phyloP scores from a whole-genome alignment of 2,888 invertebrate genomes.

The Crioceris asparagi region DNA sequence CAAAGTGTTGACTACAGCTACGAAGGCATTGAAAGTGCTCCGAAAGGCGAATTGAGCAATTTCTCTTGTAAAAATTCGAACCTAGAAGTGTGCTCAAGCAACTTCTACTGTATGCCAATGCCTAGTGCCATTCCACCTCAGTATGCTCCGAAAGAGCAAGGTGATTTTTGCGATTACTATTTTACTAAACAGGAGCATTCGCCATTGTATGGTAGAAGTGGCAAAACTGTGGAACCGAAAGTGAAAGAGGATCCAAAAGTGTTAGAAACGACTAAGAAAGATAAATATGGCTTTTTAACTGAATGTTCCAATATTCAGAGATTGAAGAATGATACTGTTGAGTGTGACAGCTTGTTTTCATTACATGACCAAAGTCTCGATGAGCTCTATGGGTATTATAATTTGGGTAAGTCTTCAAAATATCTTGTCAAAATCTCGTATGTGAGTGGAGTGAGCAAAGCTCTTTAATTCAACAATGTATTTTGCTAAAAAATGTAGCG shows the following conservation, averaged over 20 bases:
- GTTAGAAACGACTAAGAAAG: not conserved
- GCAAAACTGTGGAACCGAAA: slow-evolving; percentile 13
- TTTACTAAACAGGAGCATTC: slow-evolving; percentile 25
- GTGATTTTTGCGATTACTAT: slow-evolving; percentile 29
- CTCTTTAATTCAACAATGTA: no score
- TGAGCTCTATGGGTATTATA: slow-evolving; percentile 29
- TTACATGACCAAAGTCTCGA: slow-evolving; percentile 23
- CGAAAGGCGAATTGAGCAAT: slow-evolving; percentile 17
- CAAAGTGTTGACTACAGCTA: slow-evolving; percentile 26
- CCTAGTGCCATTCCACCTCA: slow-evolving; percentile 26
- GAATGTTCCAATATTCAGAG: slow-evolving; percentile 25
- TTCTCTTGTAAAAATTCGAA: slow-evolving; percentile 15
- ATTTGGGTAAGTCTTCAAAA: slow-evolving; percentile 20
- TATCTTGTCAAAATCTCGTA: no score
- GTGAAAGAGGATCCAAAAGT: slow-evolving; percentile 1
- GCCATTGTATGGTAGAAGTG: slow-evolving; percentile 28
- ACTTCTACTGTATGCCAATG: slow-evolving; percentile 28
- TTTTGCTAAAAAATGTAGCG: no score
- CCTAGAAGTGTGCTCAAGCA: slow-evolving; percentile 26
- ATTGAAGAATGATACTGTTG: slow-evolving; percentile 25
- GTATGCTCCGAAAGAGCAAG: no score
- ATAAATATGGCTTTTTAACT: slow-evolving; percentile 9
- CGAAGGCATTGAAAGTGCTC: slow-evolving; percentile 21
- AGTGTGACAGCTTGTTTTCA: slow-evolving; percentile 18
- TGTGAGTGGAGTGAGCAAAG: no score